phyloP scores from a whole-genome alignment of 2,888 invertebrate species.

The Athalia circularis region DNA sequence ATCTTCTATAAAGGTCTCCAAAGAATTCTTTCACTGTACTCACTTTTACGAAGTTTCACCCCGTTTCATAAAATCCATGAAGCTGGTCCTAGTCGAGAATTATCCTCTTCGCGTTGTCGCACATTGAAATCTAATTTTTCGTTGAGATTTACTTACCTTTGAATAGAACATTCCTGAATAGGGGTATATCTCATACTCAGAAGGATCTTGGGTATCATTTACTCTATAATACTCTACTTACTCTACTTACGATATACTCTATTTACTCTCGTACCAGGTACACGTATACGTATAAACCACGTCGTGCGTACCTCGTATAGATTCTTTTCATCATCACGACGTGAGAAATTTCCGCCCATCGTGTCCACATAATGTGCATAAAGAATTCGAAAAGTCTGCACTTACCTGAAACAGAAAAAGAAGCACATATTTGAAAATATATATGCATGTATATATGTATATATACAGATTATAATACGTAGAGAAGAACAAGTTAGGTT shows the following conservation, averaged over 20 bases:
- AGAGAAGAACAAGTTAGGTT: background rate
- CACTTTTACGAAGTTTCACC: background rate
- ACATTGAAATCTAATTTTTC: too few species aligned
- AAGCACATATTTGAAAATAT: background rate
- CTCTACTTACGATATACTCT: too few species aligned
- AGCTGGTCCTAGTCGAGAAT: background rate
- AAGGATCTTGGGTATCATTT: too few species aligned
- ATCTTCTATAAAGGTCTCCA: conserved; percentile 23
- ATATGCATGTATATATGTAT: background rate
- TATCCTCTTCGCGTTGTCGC: background rate
- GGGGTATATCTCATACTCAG: too few species aligned
- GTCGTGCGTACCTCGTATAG: too few species aligned
- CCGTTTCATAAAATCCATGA: background rate
- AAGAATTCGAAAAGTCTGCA: background rate
- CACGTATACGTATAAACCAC: too few species aligned
- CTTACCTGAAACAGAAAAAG: conserved; percentile 37
- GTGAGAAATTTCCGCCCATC: background rate
- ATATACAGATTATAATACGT: background rate
- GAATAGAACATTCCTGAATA: too few species aligned
- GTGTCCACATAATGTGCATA: background rate
- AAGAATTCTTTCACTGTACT: conserved; percentile 16
- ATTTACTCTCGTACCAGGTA: too few species aligned
- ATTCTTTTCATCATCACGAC: background rate
- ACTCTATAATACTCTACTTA: too few species aligned
- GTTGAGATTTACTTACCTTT: too few species aligned